These are phyloP conservation scores for Scolopax rusticola DNA, from an alignment of 2,797 vertebrate species.

Conservation along the genomic window DNA sequence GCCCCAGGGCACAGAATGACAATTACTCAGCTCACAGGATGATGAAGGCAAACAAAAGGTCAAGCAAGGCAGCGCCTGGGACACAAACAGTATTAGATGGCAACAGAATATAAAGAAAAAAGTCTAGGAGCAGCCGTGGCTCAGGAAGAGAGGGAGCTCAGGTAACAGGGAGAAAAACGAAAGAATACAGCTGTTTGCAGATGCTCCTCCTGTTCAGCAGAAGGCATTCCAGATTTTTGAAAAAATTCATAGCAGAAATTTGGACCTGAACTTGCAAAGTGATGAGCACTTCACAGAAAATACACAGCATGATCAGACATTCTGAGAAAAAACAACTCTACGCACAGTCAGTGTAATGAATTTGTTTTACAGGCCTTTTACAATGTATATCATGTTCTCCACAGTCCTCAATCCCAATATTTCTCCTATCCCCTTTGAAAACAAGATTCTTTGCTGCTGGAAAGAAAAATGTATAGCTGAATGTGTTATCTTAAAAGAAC, in stretches of 20 bases:
- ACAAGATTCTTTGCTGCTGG: background rate
- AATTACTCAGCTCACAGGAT: background rate
- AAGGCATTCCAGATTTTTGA: background rate
- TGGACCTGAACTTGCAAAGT: background rate
- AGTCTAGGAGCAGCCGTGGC: background rate
- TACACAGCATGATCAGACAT: background rate
- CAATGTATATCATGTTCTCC: background rate
- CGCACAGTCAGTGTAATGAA: background rate
- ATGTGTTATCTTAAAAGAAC: constrained; percentile 40
- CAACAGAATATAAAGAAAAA: background rate
- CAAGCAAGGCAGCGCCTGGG: background rate
- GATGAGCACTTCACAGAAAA: constrained; percentile 18
- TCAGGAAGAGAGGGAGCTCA: background rate
- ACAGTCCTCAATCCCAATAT: background rate
- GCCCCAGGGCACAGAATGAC: background rate
- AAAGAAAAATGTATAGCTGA: constrained; percentile 26
- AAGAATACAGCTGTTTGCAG: background rate
- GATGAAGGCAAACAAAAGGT: constrained; percentile 40
- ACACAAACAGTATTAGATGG: background rate
- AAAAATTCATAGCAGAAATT: constrained; percentile 20
- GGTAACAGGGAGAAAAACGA: background rate
- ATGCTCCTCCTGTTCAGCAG: constrained; percentile 16
- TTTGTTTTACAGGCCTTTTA: constrained; percentile 31
- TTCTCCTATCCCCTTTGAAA: constrained; percentile 34
- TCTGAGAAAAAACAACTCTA: background rate